A percentile compares a stretch with the other conserved stretches of the same genome.
Evolutionary conservation across 2,888 invertebrate genomes (phyloP).

Genomic region (Rhagonycha lutea): DNA sequence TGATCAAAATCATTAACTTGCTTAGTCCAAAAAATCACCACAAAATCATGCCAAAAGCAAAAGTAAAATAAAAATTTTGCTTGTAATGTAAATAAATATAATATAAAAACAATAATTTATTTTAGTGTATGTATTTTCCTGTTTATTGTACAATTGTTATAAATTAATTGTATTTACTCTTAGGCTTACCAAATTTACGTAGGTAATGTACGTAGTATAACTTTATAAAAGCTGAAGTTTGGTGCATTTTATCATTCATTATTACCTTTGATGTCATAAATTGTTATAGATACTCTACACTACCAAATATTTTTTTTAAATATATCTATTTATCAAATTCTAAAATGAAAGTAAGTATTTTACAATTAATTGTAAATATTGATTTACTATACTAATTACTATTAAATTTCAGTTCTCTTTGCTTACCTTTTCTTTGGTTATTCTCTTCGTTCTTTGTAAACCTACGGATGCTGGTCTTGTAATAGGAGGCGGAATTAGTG

Average conservation of each 20-base stretch:
- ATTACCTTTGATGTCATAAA: not conserved
- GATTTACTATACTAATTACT: not conserved
- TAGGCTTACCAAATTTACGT: not conserved
- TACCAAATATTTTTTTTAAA: not conserved
- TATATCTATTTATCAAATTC: not conserved
- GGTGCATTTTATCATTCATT: too few relatives aligned
- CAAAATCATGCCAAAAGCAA: too few relatives aligned
- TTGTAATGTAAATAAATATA: too few relatives aligned
- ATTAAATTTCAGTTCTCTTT: not conserved
- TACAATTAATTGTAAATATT: not conserved
- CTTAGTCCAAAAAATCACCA: too few relatives aligned
- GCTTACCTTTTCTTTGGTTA: not conserved
- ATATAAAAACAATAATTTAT: too few relatives aligned
- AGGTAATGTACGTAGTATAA: not conserved
- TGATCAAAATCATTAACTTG: too few relatives aligned
- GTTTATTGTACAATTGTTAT: too few relatives aligned
- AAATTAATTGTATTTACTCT: not conserved
- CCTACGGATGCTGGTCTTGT: not conserved
- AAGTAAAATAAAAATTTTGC: too few relatives aligned
- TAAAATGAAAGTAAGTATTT: not conserved
- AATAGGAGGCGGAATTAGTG: not conserved
- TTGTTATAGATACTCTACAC: not conserved
- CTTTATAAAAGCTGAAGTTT: not conserved
- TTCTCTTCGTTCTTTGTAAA: not conserved
- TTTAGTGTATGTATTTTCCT: too few relatives aligned